Conservation (phyloP, 2,797 vertebrate species). For the Lepidocolaptes lacrymiger region DNA sequence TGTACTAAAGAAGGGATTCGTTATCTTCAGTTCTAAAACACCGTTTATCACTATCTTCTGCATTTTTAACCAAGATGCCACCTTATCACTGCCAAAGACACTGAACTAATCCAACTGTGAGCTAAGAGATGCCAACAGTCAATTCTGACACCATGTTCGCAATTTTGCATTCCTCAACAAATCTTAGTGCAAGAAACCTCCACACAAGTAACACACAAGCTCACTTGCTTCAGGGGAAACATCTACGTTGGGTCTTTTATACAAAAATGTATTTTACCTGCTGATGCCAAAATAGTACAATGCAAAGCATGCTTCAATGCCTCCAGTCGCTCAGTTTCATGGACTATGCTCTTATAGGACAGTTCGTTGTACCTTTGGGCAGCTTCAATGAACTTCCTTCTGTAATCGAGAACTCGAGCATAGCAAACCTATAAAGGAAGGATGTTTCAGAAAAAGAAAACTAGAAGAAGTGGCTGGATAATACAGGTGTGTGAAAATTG, state of each 20-base stretch:
- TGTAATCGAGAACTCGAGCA: slow-evolving; percentile 95
- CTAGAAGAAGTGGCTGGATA: neutral
- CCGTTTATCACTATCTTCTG: neutral
- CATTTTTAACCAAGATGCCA: neutral
- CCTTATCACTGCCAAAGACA: neutral
- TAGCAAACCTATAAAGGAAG: slow-evolving; percentile 88
- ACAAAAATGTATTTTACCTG: slow-evolving; percentile 80
- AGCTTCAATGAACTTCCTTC: slow-evolving; percentile 98
- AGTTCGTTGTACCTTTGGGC: slow-evolving; percentile 97
- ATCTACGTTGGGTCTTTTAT: neutral
- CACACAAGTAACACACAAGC: neutral
- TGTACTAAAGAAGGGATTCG: neutral
- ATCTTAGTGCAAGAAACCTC: neutral
- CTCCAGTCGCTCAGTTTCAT: slow-evolving; percentile 94
- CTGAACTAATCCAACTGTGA: neutral
- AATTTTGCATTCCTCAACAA: neutral
- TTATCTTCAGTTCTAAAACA: neutral
- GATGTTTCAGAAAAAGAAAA: neutral
- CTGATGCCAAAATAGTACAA: slow-evolving; percentile 97
- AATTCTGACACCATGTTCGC: accelerated
- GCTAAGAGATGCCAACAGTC: neutral
- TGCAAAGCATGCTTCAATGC: slow-evolving; percentile 97
- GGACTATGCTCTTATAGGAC: slow-evolving; percentile 97
- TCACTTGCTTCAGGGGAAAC: neutral
- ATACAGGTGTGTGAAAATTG: neutral